Evolutionary conservation across 2,797 vertebrate genomes (phyloP), one percentile per base, ranked within the genome.

Genomic region (Falco berigora): DNA sequence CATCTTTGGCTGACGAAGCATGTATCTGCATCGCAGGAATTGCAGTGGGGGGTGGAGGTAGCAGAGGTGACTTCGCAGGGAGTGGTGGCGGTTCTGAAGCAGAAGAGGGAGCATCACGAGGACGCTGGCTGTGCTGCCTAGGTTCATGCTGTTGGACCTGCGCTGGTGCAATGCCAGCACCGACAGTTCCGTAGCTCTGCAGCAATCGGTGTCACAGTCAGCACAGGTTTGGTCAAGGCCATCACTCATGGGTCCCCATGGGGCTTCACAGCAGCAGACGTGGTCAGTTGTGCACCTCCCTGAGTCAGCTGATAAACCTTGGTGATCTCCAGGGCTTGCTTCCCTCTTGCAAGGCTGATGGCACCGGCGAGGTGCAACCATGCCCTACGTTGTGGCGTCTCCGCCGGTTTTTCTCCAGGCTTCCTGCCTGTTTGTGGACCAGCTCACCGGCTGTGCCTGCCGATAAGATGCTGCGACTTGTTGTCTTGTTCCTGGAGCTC

Each of bases 181-280:
- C 6, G 10, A 14, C 12, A 4, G 18, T 7, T 64, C 28, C 56
- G 78, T 40, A 42, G 67, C 5, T 5, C 8, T 44, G 44, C 44
- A 44, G 44, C 44, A 19, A 44, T 28, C 0, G 0, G 24, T 42
- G 38, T 46, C 63, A 6, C 17, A 2, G 2, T 3, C 0, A 46
- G 59, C 7, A 24, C 1, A 0, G 50, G 16, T 56, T 49, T 24
- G 80, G 75, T 55, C 46, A 27, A 38, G n/a, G 25, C 17, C 55
- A 56, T 46, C 66, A 8, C n/a, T 47, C 46, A 8, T 12, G 2
- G 68, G 42, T 49, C 16, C 44, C 36, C 5, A 0, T 4, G 24
- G 15, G 38, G 20, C 68, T 67, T 56, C 47, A 1, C 5, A 52
- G 32, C 64, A 38, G 56, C 55, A 40, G 23, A 38, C 4, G 2